phyloP scores from a whole-genome alignment of 2,888 invertebrate genomes.

The Andrena flavipes region DNA sequence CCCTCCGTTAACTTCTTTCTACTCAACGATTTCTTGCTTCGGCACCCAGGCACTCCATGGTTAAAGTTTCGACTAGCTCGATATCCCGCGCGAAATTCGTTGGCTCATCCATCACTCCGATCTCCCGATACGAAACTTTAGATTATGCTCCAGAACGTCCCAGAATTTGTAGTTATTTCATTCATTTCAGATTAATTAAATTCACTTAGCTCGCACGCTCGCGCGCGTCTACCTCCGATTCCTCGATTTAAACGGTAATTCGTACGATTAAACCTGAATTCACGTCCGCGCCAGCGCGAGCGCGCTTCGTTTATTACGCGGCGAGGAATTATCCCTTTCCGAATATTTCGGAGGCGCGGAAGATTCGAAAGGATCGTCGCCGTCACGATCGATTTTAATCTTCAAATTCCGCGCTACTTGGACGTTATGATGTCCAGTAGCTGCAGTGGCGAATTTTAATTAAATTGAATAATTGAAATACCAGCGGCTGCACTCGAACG shows the following conservation, averaged over 20 bases:
- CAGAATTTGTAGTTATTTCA: constrained; percentile 51
- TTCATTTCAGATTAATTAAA: constrained; percentile 55
- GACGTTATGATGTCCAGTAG: not conserved
- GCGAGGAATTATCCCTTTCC: not conserved
- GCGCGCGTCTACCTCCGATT: constrained; percentile 9
- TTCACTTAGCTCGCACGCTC: constrained; percentile 38
- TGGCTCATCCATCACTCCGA: constrained; percentile 34
- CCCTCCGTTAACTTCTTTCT: too few species aligned
- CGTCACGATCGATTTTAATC: not conserved
- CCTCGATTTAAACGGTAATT: constrained; percentile 42
- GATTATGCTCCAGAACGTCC: constrained; percentile 43
- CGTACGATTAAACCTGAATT: constrained; percentile 51
- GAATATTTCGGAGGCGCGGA: not conserved
- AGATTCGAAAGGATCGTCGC: not conserved
- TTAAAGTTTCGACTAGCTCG: not conserved
- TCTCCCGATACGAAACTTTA: constrained; percentile 19
- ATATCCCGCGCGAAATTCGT: constrained; percentile 4
- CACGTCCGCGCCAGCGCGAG: not conserved
- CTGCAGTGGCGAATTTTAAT: not conserved
- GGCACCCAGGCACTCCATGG: too few species aligned
- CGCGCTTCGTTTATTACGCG: constrained; percentile 1
- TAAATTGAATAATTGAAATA: constrained; percentile 9
- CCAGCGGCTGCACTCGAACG: not conserved
- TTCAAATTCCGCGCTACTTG: not conserved
- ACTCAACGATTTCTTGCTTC: too few species aligned